Evolutionary conservation across 1,140 invertebrate species (phyloP), one percentile per base, ranked within the genome.

Genomic region (Contarinia nasturtii): DNA sequence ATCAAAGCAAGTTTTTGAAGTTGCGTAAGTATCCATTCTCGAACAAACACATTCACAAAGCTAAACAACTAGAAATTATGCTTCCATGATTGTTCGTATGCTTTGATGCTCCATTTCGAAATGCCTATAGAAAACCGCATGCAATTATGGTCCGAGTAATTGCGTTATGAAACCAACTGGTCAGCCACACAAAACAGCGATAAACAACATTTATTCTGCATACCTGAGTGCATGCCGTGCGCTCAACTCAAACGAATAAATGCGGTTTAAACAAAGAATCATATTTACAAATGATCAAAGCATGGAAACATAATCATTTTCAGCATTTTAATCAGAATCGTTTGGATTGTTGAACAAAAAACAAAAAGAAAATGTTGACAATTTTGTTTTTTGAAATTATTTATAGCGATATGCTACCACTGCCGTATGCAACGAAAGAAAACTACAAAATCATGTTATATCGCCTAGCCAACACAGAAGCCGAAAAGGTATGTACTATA

Each of bases 391-490:
- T 14, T 38, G 12, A n/a, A n/a, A 17, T 4, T 38, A 38, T 20
- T 68, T 69, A 49, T 59, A 78, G 76, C 10, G 72, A 78, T 52
- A 68, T 76, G 58, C 51, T 76, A 8, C 73, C 74, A 10, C 55
- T 78, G 19, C 75, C 74, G 0, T 68, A 68, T 3, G 60, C 66
- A 46, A 73, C 71, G 2, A 61, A 67, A 43, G 69, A 74, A 43
- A 72, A 71, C 50, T 71, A 69, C 53, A 71, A 69, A 50, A 64
- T 73, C 0, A 74, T 75, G 46, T 63, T 76, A 12, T 76, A 75
- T 53, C 71, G 76, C 5, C 57, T 84, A 11, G 65, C 60, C 37
- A 72, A 78, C 48, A 65, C 67, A 17, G 70, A 77, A 38, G 61
- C 76, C 5, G 70, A 73, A 27, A 63, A 61, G 55, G 60, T 62